Evolutionary conservation across 2,113 vertebrate genomes (phyloP).

Genomic region (Odobenus rosmarus): DNA sequence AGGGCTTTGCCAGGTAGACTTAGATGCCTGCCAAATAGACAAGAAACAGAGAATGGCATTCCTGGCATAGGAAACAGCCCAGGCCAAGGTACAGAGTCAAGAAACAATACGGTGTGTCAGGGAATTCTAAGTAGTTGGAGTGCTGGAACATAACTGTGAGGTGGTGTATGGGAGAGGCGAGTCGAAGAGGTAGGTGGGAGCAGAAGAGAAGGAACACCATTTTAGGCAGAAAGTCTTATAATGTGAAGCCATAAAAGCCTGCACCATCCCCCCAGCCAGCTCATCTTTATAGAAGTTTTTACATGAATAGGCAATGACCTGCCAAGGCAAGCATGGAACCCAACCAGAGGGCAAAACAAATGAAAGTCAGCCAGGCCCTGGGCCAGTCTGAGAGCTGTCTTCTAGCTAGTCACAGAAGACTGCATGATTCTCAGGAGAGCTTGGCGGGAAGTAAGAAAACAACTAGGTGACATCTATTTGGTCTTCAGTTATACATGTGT

Average conservation of each 20-base stretch:
- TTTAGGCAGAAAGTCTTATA: not conserved
- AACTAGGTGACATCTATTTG: not conserved
- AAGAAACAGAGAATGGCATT: not conserved
- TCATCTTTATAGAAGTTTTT: constrained; percentile 10
- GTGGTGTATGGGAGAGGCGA: not conserved
- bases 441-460: not conserved
- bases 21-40: not conserved
- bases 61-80: not conserved
- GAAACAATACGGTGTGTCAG: not conserved
- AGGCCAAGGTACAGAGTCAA: not conserved
- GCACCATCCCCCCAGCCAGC: not conserved
- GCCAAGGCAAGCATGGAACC: constrained; percentile 56
- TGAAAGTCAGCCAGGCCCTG: not conserved
- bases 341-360: constrained; percentile 49
- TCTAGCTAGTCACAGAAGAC: not conserved
- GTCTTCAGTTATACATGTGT: not conserved
- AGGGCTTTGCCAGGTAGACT: not conserved
- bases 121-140: not conserved
- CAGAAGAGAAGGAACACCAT: not conserved
- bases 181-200: not conserved
- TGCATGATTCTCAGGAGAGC: not conserved
- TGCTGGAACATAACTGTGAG: not conserved
- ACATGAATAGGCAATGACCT: not conserved
- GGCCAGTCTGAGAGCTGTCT: not conserved
- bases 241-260: not conserved